phyloP scores from a whole-genome alignment of 2,888 invertebrate species.

The Arenicola marina region DNA sequence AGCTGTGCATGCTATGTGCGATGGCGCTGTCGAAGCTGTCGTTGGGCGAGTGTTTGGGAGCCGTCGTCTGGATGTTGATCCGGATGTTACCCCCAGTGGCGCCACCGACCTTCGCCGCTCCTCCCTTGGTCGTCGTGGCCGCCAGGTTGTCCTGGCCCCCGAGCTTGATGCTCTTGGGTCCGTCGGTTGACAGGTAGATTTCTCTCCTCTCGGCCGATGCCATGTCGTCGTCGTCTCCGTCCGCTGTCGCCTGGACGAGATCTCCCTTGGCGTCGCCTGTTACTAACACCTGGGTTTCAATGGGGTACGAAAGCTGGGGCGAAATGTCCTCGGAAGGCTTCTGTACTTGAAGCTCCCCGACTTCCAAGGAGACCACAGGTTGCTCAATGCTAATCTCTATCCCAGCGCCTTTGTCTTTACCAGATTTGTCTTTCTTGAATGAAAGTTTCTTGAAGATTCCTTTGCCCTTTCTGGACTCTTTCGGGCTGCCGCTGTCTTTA shows the following conservation, averaged over 20 bases:
- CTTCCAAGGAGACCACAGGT: too few species aligned
- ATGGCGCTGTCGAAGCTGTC: conserved; percentile 15
- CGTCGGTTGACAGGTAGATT: not conserved
- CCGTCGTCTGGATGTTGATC: not conserved
- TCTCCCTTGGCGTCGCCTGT: not conserved
- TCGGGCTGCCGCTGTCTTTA: not conserved
- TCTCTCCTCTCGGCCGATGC: not conserved
- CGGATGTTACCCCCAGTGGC: not conserved
- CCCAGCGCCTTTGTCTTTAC: not conserved
- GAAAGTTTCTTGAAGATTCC: not conserved
- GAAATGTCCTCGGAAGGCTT: too few species aligned
- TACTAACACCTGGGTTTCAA: too few species aligned
- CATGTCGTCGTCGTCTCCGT: not conserved
- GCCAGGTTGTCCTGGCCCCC: not conserved
- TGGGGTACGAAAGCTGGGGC: too few species aligned
- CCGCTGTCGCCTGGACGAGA: not conserved
- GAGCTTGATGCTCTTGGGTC: not conserved
- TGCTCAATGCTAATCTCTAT: too few species aligned
- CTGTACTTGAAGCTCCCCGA: too few species aligned
- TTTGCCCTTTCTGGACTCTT: not conserved
- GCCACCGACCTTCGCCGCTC: not conserved
- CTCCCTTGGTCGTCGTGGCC: not conserved
- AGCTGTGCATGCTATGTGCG: conserved; percentile 5
- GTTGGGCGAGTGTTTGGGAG: conserved; percentile 5
- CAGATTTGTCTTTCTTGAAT: not conserved